Evolutionary conservation across 1,140 invertebrate species (phyloP), one percentile per base, ranked within the genome.

Genomic region (Solenopsis invicta): DNA sequence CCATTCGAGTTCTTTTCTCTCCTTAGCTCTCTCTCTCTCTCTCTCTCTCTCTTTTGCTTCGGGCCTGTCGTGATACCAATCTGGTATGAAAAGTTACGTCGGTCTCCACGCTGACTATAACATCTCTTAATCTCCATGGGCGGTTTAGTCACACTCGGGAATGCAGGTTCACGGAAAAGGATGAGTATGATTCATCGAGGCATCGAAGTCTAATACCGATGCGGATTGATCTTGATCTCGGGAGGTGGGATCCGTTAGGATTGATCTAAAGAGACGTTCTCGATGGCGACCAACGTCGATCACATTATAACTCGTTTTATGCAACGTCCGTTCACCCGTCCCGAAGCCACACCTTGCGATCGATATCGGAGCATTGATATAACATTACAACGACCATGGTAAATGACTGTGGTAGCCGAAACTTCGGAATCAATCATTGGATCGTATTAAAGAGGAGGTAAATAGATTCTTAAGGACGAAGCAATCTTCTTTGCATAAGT

Each of bases 71-170:
- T 59, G 56, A 59, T 76, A 85, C 59, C 88, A 72, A 89, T 89
- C 85, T 69, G 76, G 48, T 66, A 88, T 56, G 88, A 86, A 76
- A 89, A 81, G 87, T 81, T 81, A 89, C 77, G 50, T 16, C 12
- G 16, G 29, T 41, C 45, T 50, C 13, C n/a, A 6, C 34, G 59
- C n/a, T 67, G 52, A 90, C 88, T 77, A 67, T 75, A 48, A 66
- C 41, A 56, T 61, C 29, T 87, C 34, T 76, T 74, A 74, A 76
- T 85, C 81, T 85, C 71, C 56, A 16, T 13, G 56, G n/a, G 6
- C 41, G 81, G 59, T 85, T 85, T 50, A 76, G 71, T 62, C 81
- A 62, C 56, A 76, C 50, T 45, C 12, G 62, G 2, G 16, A 76
- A 85, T 76, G 81, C 81, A 85, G 56, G 72, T 76, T 85, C 72